A percentile compares a stretch with the other conserved stretches of the same genome.
These are phyloP conservation scores for Ctenochaetus hawaiiensis DNA, from an alignment of 2,797 vertebrate genomes.

Conservation along the genomic window DNA sequence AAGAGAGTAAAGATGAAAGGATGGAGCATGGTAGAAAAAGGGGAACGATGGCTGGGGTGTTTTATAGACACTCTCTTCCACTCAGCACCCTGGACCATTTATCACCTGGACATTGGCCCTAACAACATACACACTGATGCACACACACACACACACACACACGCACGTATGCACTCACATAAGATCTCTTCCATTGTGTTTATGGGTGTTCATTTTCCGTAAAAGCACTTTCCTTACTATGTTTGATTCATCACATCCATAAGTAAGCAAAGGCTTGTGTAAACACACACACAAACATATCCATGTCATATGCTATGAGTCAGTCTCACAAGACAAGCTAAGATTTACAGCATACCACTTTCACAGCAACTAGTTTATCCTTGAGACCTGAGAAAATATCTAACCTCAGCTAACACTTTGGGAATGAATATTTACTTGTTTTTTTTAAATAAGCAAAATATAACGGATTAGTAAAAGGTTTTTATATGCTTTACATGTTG, in stretches of 20 bases:
- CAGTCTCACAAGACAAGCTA: conserved; percentile 42
- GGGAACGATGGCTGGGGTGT: conserved; percentile 36
- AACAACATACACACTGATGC: conserved; percentile 44
- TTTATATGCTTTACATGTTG: not conserved
- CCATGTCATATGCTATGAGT: conserved; percentile 26
- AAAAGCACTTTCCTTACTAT: conserved; percentile 71
- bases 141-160: conserved; percentile 46
- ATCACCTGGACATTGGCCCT: conserved; percentile 70
- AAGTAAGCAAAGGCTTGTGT: conserved; percentile 29
- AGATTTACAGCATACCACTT: conserved; percentile 46
- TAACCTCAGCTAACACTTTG: conserved; percentile 7
- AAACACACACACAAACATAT: conserved; percentile 48
- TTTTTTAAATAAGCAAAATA: not conserved
- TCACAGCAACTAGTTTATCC: conserved; percentile 29
- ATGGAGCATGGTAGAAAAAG: conserved; percentile 31
- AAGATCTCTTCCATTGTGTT: conserved; percentile 62
- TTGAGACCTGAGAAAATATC: conserved; percentile 28
- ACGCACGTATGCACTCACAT: conserved; percentile 42
- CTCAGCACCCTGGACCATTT: conserved; percentile 60
- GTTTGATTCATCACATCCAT: conserved; percentile 56
- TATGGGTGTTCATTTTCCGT: conserved; percentile 69
- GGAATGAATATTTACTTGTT: not conserved
- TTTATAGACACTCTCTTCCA: conserved; percentile 73
- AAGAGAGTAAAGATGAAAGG: conserved; percentile 55
- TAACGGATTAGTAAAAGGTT: not conserved